Percentiles rank a stretch among this genome's conserved stretches.
Conservation (phyloP, 2,888 invertebrate species). For the Seira ritae region DNA sequence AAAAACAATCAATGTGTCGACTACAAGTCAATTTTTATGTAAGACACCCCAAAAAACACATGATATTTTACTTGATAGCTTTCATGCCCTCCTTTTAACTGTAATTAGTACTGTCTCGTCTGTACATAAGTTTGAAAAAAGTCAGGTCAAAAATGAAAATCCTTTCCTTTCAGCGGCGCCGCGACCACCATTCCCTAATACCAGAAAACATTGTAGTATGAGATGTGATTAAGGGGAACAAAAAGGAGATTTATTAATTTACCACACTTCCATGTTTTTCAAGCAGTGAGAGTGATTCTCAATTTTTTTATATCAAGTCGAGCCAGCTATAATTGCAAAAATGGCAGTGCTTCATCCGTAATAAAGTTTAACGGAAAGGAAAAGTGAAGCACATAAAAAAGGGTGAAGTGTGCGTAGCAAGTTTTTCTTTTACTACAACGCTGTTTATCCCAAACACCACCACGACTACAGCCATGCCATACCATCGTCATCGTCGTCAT, state of each 20-base stretch:
- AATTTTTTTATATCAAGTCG: neutral
- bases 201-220: neutral
- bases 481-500: constrained; percentile 8
- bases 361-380: constrained; percentile 28
- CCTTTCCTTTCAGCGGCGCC: neutral
- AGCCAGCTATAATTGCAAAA: neutral
- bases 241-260: constrained; percentile 8
- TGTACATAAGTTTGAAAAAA: neutral
- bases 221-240: constrained; percentile 28
- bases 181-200: neutral
- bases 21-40: constrained; percentile 10
- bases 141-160: neutral
- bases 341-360: neutral
- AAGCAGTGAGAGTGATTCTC: neutral
- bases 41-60: constrained; percentile 11
- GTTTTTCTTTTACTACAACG: neutral
- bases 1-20: constrained; percentile 4
- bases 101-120: neutral
- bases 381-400: constrained; percentile 18
- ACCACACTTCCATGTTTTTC: constrained; percentile 3
- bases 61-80: constrained; percentile 38
- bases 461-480: neutral
- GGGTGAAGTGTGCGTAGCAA: neutral
- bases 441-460: constrained; percentile 23
- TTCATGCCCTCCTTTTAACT: constrained; percentile 19